These are phyloP conservation scores for Protosalanx chinensis DNA, from an alignment of 2,797 vertebrate genomes.

Conservation along the genomic window DNA sequence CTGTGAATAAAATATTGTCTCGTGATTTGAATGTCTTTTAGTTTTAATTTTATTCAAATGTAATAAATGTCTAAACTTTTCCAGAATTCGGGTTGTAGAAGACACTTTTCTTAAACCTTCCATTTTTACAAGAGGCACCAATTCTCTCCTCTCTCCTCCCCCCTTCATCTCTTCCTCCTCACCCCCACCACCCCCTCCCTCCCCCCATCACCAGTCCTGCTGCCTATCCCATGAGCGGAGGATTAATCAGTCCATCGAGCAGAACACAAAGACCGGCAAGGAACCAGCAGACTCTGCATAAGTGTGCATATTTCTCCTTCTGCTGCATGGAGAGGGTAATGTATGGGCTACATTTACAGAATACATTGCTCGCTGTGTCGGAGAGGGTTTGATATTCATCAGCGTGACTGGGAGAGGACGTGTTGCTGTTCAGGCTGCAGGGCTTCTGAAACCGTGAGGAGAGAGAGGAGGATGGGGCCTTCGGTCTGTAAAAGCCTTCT, in stretches of 20 bases:
- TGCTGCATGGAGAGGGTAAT: slow-evolving; percentile 31
- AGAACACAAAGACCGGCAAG: slow-evolving; percentile 47
- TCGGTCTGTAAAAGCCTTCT: slow-evolving; percentile 6
- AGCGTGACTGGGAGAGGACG: slow-evolving; percentile 14
- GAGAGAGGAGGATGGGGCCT: not conserved
- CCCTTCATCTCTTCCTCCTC: not conserved
- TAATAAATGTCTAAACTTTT: too few species aligned
- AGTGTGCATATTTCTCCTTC: slow-evolving; percentile 40
- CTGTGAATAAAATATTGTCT: too few species aligned
- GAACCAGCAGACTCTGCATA: slow-evolving; percentile 43
- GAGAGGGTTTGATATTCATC: slow-evolving; percentile 41
- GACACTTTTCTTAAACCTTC: slow-evolving; percentile 1
- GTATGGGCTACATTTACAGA: slow-evolving; percentile 31
- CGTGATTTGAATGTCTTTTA: too few species aligned
- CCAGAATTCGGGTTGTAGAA: too few species aligned
- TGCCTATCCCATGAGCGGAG: slow-evolving; percentile 20
- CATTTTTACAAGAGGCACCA: not conserved
- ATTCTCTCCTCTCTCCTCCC: not conserved
- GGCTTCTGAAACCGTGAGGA: slow-evolving; percentile 5
- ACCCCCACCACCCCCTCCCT: slow-evolving; percentile 3
- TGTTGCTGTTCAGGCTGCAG: slow-evolving; percentile 1
- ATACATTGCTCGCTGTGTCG: slow-evolving; percentile 17
- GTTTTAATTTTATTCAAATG: too few species aligned
- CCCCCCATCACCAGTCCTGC: not conserved
- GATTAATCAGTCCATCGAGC: slow-evolving; percentile 58